Conservation (phyloP, 2,888 invertebrate species). For the Steinernema carpocapsae region DNA sequence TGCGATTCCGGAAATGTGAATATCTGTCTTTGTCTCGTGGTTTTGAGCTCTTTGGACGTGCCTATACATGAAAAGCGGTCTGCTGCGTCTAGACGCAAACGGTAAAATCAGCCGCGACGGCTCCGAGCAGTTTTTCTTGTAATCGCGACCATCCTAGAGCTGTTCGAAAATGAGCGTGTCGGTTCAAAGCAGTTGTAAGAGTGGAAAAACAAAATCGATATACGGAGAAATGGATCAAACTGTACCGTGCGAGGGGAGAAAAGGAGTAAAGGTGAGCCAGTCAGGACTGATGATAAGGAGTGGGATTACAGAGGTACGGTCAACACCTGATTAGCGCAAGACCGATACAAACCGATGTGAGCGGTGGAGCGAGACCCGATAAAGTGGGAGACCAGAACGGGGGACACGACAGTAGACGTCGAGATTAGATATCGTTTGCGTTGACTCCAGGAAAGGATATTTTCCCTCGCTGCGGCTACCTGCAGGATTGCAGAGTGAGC, state of each 20-base stretch:
- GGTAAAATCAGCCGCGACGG: no score
- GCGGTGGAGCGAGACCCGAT: conserved; percentile 11
- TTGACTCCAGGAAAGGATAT: not conserved
- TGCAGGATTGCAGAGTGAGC: conserved; percentile 6
- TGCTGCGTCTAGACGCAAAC: no score
- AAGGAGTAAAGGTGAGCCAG: conserved; percentile 12
- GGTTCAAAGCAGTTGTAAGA: not conserved
- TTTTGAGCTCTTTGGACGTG: no score
- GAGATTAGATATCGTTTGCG: conserved; percentile 25
- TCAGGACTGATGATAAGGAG: not conserved
- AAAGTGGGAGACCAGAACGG: conserved; percentile 5
- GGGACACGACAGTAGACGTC: conserved; percentile 6
- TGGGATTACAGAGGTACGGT: not conserved
- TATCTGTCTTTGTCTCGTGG: no score
- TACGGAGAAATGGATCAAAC: not conserved
- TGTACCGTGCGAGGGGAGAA: not conserved
- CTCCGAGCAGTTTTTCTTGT: no score
- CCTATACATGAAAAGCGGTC: no score
- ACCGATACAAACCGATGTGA: conserved; percentile 9
- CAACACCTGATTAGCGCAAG: conserved; percentile 24
- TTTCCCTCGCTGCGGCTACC: conserved; percentile 20
- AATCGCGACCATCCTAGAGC: not conserved
- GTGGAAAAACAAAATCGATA: conserved; percentile 10
- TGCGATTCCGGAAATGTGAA: no score
- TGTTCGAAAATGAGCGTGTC: not conserved